phyloP scores from a whole-genome alignment of 2,113 vertebrate species.

The Litocranius walleri region DNA sequence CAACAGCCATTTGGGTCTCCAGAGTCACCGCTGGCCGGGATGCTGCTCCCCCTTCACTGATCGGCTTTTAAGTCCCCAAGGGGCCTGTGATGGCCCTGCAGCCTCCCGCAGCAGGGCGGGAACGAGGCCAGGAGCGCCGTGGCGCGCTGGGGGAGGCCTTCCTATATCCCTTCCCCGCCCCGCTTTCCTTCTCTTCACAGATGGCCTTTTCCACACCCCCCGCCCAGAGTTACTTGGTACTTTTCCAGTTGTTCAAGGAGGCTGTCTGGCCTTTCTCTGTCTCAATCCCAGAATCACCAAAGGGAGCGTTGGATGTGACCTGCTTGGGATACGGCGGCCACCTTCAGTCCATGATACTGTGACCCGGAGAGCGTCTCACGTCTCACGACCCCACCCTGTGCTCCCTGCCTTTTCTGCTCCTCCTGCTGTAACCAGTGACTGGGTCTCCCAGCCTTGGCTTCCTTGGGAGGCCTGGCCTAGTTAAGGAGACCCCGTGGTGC shows the following conservation, averaged over 20 bases:
- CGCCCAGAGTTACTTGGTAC: accelerated
- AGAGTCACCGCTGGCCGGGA: not conserved
- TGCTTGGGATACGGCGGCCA: not conserved
- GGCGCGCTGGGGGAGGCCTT: accelerated
- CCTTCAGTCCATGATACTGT: accelerated
- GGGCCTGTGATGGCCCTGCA: not conserved
- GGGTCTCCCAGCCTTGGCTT: not conserved
- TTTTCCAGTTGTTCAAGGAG: not conserved
- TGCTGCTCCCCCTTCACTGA: not conserved
- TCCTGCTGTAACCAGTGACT: not conserved
- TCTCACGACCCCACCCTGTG: not conserved
- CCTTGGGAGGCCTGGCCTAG: not conserved
- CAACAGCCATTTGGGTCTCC: not conserved
- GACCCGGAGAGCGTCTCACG: accelerated
- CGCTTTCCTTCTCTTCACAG: not conserved
- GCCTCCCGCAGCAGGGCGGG: not conserved
- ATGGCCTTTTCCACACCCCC: not conserved
- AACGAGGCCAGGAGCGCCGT: accelerated
- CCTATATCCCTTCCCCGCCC: not conserved
- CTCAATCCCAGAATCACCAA: not conserved
- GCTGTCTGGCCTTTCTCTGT: not conserved
- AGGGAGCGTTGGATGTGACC: not conserved
- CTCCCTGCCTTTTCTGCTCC: not conserved
- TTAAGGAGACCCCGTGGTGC: not conserved
- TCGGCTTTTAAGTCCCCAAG: not conserved